Conservation (phyloP, 1,140 invertebrate species). For the Ladona fulva region DNA sequence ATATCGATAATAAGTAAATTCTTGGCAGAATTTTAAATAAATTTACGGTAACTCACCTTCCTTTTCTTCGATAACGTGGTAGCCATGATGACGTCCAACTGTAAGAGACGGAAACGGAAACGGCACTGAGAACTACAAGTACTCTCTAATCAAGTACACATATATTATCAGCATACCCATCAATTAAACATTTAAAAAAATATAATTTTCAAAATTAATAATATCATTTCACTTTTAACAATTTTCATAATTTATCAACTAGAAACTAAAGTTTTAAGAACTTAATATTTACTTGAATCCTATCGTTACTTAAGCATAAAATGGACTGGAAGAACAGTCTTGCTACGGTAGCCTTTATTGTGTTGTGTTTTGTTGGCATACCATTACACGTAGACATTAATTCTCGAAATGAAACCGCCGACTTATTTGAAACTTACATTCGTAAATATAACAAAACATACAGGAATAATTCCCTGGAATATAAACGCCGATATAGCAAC, state of each 20-base stretch:
- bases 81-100: constrained; percentile 18
- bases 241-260: no score
- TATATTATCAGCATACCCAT: not conserved
- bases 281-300: no score
- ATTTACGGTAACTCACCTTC: constrained; percentile 16
- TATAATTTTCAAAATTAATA: no score
- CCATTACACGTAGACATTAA: constrained; percentile 24
- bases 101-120: constrained; percentile 11
- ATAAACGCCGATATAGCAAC: constrained; percentile 45
- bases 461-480: constrained; percentile 44
- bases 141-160: not conserved
- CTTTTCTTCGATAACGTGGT: constrained; percentile 19
- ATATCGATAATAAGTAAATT: no score
- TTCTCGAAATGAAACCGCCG: constrained; percentile 17
- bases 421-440: constrained; percentile 50
- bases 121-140: not conserved
- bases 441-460: constrained; percentile 59
- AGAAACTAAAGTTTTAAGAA: no score
- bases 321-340: constrained; percentile 29
- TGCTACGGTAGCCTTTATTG: constrained; percentile 20
- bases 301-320: not conserved
- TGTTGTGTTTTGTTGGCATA: constrained; percentile 27
- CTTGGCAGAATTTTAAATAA: not conserved
- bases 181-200: no score
- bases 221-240: no score